phyloP scores from a whole-genome alignment of 2,113 vertebrate species.

The Pongo pygmaeus region DNA sequence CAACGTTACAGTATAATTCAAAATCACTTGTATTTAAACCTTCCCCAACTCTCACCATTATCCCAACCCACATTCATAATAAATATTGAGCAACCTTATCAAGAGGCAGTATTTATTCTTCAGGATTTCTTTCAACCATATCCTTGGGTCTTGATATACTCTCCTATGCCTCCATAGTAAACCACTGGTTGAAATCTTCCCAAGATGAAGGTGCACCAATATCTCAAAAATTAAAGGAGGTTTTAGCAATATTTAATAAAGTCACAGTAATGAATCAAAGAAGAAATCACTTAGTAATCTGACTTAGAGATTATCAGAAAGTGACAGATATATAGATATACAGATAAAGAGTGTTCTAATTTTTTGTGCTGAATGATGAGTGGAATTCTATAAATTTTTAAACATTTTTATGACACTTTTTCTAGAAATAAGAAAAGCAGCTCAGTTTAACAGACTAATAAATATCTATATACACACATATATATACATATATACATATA shows the following conservation, averaged over 20 bases:
- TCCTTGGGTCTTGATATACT: not conserved
- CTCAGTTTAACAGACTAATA: slow-evolving; percentile 35
- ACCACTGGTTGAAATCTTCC: not conserved
- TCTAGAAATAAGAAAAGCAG: slow-evolving; percentile 24
- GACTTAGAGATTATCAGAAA: not conserved
- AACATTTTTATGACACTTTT: not conserved
- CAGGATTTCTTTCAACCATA: not conserved
- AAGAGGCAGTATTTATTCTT: not conserved
- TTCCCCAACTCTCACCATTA: not conserved
- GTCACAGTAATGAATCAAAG: not conserved
- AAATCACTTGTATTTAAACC: not conserved
- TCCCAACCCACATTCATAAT: not conserved
- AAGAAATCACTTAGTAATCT: not conserved
- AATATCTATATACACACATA: not conserved
- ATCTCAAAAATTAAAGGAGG: not conserved
- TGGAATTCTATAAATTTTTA: slow-evolving; percentile 2
- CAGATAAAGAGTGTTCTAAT: not conserved
- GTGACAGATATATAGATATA: not conserved
- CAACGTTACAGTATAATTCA: not conserved
- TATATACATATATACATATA: too few relatives aligned
- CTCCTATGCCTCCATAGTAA: not conserved
- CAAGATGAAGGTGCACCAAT: not conserved
- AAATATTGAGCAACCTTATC: not conserved
- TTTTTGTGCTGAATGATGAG: not conserved
- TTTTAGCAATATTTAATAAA: not conserved